These are phyloP conservation scores for Glyptemys insculpta DNA, from an alignment of 2,797 vertebrate genomes.

Conservation along the genomic window DNA sequence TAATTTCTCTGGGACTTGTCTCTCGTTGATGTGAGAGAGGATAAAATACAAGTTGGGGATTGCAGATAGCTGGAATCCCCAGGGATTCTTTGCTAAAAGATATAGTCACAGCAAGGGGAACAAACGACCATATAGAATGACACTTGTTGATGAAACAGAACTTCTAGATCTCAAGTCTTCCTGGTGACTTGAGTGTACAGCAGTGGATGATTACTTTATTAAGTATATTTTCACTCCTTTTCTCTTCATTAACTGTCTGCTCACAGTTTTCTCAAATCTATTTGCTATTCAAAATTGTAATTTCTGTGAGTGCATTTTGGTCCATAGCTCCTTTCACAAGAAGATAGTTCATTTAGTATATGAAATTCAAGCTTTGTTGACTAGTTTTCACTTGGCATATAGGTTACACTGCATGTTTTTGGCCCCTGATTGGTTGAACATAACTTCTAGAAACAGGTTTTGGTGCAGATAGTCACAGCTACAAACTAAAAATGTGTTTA, in stretches of 20 bases:
- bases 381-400: not conserved
- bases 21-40: not conserved
- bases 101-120: not conserved
- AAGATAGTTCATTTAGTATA: not conserved
- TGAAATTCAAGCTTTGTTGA: not conserved
- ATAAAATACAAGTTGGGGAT: not conserved
- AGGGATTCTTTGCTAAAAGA: not conserved
- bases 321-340: not conserved
- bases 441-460: not conserved
- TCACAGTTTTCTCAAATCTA: not conserved
- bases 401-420: not conserved
- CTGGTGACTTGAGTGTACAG: not conserved
- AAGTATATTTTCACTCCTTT: not conserved
- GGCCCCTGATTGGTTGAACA: not conserved
- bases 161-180: not conserved
- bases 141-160: not conserved
- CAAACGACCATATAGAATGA: not conserved
- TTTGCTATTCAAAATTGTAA: not conserved
- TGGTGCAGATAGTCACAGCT: not conserved
- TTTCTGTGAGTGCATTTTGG: not conserved
- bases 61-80: not conserved
- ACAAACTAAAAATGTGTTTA: not conserved
- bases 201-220: not conserved
- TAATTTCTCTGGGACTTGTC: not conserved
- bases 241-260: not conserved